phyloP scores from a whole-genome alignment of 2,113 vertebrate genomes.

The Dermatemys mawii region DNA sequence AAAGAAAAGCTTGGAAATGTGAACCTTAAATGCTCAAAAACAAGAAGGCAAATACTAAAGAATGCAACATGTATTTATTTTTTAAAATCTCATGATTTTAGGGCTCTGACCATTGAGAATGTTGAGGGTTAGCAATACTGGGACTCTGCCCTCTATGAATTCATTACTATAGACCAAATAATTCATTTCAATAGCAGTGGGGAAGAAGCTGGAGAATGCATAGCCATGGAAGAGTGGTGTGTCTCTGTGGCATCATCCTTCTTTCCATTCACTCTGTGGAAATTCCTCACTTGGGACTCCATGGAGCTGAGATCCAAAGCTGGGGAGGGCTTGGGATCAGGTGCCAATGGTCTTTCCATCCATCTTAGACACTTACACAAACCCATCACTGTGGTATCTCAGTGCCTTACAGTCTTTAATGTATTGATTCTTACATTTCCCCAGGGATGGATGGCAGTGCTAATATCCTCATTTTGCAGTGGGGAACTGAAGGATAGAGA shows the following conservation, averaged over 20 bases:
- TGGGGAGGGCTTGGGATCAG: not conserved
- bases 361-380: not conserved
- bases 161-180: not conserved
- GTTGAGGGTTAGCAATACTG: not conserved
- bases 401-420: not conserved
- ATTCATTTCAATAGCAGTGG: not conserved
- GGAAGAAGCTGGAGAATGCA: not conserved
- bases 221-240: not conserved
- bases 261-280: not conserved
- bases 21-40: not conserved
- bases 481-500: not conserved
- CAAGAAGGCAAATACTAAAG: not conserved
- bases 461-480: not conserved
- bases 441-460: not conserved
- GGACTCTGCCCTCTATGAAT: fast-evolving
- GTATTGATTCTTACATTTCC: not conserved
- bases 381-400: not conserved
- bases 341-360: not conserved
- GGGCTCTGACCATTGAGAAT: too few species aligned
- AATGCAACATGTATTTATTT: not conserved
- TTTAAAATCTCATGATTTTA: not conserved
- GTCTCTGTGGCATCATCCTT: not conserved
- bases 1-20: not conserved
- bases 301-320: not conserved
- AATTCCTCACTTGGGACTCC: not conserved